phyloP scores from a whole-genome alignment of 2,797 vertebrate species.

The Saguinus oedipus region DNA sequence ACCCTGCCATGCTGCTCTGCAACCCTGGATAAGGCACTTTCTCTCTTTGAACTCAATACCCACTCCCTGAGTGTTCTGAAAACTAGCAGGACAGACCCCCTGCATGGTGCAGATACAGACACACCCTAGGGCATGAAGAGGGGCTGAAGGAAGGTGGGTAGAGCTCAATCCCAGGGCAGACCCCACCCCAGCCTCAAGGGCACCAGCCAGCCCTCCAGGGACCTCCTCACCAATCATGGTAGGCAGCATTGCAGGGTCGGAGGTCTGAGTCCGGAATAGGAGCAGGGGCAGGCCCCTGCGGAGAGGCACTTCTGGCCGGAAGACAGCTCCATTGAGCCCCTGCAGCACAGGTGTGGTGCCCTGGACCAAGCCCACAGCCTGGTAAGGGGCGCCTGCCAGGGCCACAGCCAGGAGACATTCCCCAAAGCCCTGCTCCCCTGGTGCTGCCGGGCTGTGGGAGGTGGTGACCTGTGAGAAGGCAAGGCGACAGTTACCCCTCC shows the following conservation, averaged over 20 bases:
- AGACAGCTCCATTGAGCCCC: conserved; percentile 87
- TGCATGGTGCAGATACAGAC: neutral
- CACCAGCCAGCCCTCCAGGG: neutral
- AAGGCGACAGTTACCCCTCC: rapidly evolving
- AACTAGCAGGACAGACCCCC: neutral
- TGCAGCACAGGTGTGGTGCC: conserved; percentile 88
- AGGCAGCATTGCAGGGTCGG: conserved; percentile 82
- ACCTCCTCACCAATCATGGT: conserved; percentile 87
- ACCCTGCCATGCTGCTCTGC: neutral
- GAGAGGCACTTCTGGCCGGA: conserved; percentile 89
- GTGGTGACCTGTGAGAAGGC: conserved; percentile 85
- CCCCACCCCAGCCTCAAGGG: neutral
- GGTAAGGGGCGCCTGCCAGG: conserved; percentile 81
- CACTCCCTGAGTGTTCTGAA: too few species aligned
- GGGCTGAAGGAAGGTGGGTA: neutral
- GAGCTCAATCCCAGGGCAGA: neutral
- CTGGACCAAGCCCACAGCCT: conserved; percentile 87
- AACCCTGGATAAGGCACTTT: neutral
- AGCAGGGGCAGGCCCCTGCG: conserved; percentile 85
- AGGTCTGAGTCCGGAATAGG: conserved; percentile 87
- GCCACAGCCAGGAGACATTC: conserved; percentile 75
- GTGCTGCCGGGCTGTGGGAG: conserved; percentile 77
- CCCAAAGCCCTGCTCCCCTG: neutral
- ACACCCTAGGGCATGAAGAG: neutral
- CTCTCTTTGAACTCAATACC: neutral